phyloP scores from a whole-genome alignment of 2,113 vertebrate genomes.

The Parus major region DNA sequence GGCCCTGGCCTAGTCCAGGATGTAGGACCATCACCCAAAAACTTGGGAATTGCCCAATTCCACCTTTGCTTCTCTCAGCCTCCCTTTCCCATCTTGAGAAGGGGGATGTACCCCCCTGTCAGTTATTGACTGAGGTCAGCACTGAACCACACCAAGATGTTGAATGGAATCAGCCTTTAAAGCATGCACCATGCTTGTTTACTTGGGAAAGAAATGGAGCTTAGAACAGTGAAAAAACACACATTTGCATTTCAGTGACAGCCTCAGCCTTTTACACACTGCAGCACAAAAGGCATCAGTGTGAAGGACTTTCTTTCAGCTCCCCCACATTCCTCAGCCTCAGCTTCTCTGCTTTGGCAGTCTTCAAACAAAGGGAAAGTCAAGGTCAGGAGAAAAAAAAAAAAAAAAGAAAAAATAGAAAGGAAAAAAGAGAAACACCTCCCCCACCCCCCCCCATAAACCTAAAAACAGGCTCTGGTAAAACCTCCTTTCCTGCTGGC shows the following conservation, averaged over 20 bases:
- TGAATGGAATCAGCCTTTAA: not conserved
- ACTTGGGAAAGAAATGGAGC: not conserved
- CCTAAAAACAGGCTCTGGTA: not conserved
- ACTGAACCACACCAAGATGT: not conserved
- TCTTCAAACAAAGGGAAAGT: not conserved
- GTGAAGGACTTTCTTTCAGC: not conserved
- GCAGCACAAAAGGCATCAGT: not conserved
- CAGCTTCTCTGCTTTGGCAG: not conserved
- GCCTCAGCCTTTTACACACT: not conserved
- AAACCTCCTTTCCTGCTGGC: not conserved
- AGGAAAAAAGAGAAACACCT: no score
- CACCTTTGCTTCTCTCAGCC: not conserved
- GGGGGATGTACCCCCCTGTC: not conserved
- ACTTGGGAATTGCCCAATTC: not conserved
- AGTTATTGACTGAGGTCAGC: not conserved
- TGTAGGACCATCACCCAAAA: not conserved
- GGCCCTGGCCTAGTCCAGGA: not conserved
- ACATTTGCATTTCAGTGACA: not conserved
- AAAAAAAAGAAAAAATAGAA: no score
- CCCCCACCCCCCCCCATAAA: fast-evolving
- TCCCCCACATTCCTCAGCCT: not conserved
- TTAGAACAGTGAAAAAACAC: not conserved
- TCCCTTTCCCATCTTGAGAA: not conserved
- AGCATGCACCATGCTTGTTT: not conserved
- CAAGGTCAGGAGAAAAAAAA: not conserved